Percentiles rank a stretch among this genome's conserved stretches.
Conservation (phyloP, 2,797 vertebrate genomes). For the Xenops minutus region DNA sequence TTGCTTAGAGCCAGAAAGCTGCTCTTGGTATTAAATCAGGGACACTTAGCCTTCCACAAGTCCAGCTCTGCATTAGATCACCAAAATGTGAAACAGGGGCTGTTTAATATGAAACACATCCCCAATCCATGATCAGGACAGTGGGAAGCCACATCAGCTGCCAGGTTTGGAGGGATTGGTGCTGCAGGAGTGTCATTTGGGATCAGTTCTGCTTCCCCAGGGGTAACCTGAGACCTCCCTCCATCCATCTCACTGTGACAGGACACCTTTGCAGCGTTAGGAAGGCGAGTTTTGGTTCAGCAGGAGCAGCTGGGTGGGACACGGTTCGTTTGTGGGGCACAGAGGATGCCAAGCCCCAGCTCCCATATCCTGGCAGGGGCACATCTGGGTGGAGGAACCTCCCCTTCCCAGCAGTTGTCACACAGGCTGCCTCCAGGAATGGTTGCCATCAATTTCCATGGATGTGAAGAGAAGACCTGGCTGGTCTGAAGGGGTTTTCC, state of each 20-base stretch:
- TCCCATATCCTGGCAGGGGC: neutral
- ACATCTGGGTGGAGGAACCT: neutral
- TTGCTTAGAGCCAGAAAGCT: neutral
- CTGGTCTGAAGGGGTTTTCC: neutral
- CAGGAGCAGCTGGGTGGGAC: constrained; percentile 41
- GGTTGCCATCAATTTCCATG: neutral
- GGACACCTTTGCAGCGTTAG: neutral
- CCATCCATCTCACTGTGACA: constrained; percentile 16
- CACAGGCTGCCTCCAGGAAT: neutral
- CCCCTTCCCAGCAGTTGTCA: neutral
- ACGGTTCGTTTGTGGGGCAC: neutral
- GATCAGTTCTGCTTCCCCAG: neutral
- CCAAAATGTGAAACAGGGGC: neutral
- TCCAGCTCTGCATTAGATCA: neutral
- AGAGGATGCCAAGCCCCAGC: neutral
- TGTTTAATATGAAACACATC: neutral
- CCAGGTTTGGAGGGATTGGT: neutral
- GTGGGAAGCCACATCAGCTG: neutral
- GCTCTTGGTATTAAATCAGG: neutral
- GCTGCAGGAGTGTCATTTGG: neutral
- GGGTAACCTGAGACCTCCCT: constrained; percentile 10
- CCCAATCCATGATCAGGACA: neutral
- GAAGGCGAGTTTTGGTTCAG: neutral
- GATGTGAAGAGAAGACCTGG: neutral
- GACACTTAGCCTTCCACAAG: neutral